phyloP scores from a whole-genome alignment of 1,140 invertebrate species.

The Hyphantria cunea region DNA sequence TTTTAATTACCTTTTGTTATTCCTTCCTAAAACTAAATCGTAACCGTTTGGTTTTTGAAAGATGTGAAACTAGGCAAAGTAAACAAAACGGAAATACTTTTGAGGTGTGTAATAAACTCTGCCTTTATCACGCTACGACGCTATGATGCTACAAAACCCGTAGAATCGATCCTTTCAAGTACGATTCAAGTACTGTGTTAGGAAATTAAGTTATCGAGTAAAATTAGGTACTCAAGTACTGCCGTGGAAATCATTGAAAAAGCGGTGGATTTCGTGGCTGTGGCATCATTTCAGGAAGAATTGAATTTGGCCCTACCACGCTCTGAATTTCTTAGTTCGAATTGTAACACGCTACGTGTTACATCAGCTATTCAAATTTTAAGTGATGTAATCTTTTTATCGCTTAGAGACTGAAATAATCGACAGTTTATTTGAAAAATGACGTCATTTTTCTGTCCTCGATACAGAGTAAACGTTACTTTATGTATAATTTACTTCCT shows the following conservation, averaged over 20 bases:
- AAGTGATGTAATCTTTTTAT: neutral
- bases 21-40: no score
- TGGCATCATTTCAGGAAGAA: conserved; percentile 8
- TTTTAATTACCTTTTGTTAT: no score
- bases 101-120: no score
- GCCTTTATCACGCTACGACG: no score
- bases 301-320: conserved; percentile 9
- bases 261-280: conserved; percentile 16
- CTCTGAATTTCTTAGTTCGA: conserved; percentile 14
- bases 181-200: conserved; percentile 4
- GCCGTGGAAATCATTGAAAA: conserved; percentile 23
- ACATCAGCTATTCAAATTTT: neutral
- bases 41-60: no score
- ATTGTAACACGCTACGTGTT: conserved; percentile 19
- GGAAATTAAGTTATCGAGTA: conserved; percentile 12
- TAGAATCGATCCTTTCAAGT: neutral
- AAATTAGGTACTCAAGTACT: conserved; percentile 20
- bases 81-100: no score
- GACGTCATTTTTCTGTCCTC: no score
- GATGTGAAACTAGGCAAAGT: no score
- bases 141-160: neutral
- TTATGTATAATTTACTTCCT: no score
- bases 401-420: neutral
- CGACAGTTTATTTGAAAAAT: no score
- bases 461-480: no score